Evolutionary conservation across 2,888 invertebrate genomes (phyloP).

Genomic region (Podabrus alpinus): DNA sequence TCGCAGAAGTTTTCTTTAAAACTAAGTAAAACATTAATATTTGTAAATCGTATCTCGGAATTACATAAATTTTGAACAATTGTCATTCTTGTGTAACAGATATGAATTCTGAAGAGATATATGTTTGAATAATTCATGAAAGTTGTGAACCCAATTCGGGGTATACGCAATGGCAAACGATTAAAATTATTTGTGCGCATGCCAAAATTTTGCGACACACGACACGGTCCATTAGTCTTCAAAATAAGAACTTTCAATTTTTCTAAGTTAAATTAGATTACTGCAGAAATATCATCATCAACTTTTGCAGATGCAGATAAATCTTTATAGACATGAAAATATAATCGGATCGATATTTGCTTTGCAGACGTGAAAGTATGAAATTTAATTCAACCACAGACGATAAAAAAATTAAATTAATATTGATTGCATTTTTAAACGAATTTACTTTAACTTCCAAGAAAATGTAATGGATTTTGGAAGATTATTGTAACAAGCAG

Average conservation of each 20-base stretch:
- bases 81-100: conserved; percentile 25
- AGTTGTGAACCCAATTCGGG: conserved; percentile 11
- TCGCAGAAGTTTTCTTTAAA: neutral
- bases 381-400: conserved; percentile 2
- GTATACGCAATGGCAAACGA: conserved; percentile 25
- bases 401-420: conserved; percentile 1
- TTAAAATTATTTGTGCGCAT: conserved; percentile 30
- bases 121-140: conserved; percentile 24
- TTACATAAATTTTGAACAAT: conserved; percentile 23
- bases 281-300: neutral
- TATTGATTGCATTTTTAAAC: neutral
- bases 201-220: conserved; percentile 19
- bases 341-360: neutral
- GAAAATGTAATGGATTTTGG: neutral
- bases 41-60: conserved; percentile 10
- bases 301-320: neutral
- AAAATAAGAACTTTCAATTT: conserved; percentile 23
- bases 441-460: neutral
- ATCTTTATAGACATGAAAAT: neutral
- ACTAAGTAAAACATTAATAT: conserved; percentile 4
- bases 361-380: neutral
- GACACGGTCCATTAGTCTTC: conserved; percentile 26
- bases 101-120: conserved; percentile 22
- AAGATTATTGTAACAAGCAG: neutral
- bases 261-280: neutral